These are phyloP conservation scores for Melitaea athalia DNA, from an alignment of 2,888 invertebrate genomes.

Conservation along the genomic window DNA sequence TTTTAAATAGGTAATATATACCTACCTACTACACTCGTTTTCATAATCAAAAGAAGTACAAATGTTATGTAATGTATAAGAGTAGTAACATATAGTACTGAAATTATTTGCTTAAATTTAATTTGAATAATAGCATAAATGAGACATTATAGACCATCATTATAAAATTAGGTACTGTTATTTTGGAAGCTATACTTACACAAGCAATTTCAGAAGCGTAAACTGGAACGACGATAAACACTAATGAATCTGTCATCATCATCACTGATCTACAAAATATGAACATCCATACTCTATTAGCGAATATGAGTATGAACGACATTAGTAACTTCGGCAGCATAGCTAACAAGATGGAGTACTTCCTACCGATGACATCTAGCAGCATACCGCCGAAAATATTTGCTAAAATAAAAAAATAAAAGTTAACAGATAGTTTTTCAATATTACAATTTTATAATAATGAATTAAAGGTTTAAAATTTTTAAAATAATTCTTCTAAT, in stretches of 20 bases:
- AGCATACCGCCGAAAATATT: conserved; percentile 49
- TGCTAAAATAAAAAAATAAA: conserved; percentile 38
- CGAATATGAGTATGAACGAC: conserved; percentile 50
- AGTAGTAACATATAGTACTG: too few species aligned
- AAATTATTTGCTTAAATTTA: too few species aligned
- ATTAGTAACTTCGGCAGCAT: conserved; percentile 53
- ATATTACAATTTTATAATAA: neutral
- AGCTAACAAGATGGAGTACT: conserved; percentile 51
- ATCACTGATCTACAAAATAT: conserved; percentile 48
- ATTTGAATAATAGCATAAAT: too few species aligned
- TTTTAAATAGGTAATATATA: too few species aligned
- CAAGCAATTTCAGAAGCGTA: conserved; percentile 62
- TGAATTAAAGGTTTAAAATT: too few species aligned
- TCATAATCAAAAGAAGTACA: too few species aligned
- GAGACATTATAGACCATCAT: too few species aligned
- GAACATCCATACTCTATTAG: conserved; percentile 54
- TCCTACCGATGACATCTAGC: conserved; percentile 51
- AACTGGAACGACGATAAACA: conserved; percentile 50
- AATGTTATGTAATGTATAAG: too few species aligned
- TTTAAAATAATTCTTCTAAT: too few species aligned
- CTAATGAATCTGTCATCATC: conserved; percentile 45
- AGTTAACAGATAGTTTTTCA: neutral
- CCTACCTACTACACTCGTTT: too few species aligned
- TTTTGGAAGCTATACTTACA: conserved; percentile 44
- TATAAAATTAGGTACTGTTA: neutral